Evolutionary conservation across 2,888 invertebrate genomes (phyloP).

Genomic region (Netelia inedita): DNA sequence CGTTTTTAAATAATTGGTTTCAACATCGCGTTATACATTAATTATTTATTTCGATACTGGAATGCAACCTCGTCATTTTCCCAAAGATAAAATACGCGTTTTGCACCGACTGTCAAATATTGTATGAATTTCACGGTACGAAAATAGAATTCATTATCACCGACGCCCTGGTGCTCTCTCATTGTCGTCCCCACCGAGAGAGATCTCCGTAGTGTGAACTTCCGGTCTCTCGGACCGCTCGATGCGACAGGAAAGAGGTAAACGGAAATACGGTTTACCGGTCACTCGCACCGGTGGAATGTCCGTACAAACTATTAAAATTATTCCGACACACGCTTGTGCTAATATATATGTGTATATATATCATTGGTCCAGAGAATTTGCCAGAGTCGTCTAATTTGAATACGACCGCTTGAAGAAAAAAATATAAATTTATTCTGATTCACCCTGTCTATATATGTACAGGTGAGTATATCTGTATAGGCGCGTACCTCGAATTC

Average conservation of each 20-base stretch:
- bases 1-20: neutral
- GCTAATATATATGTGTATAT: too few species aligned
- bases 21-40: neutral
- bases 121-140: constrained; percentile 13
- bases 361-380: too few species aligned
- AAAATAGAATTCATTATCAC: constrained; percentile 40
- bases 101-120: constrained; percentile 6
- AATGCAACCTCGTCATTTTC: neutral
- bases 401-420: too few species aligned
- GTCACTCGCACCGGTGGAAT: constrained; percentile 13
- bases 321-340: too few species aligned
- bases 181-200: constrained; percentile 41
- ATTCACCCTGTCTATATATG: neutral
- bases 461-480: neutral
- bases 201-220: constrained; percentile 36
- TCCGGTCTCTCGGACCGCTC: constrained; percentile 36
- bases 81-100: constrained; percentile 7
- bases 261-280: constrained; percentile 56
- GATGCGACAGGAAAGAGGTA: constrained; percentile 25
- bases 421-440: too few species aligned
- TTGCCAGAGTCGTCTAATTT: too few species aligned
- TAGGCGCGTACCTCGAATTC: constrained; percentile 10
- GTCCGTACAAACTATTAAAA: too few species aligned
- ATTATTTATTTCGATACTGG: neutral
- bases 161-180: constrained; percentile 25